phyloP scores from a whole-genome alignment of 2,797 vertebrate species.

The Knipowitschia caucasica region DNA sequence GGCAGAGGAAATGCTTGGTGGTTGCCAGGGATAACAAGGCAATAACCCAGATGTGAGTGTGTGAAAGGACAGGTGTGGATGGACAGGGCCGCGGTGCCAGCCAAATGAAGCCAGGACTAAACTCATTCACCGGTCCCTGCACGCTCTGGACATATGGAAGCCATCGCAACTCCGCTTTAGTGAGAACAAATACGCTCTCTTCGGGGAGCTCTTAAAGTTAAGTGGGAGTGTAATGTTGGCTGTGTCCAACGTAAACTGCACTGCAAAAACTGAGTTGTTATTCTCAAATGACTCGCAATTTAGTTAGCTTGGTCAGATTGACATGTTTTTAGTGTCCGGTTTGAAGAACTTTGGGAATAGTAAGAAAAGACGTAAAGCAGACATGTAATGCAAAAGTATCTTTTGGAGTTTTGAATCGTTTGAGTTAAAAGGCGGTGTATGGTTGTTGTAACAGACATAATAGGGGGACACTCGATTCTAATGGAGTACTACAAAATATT shows the following conservation, averaged over 20 bases:
- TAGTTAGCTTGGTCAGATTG: too few species aligned
- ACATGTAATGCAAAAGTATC: too few species aligned
- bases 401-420: too few species aligned
- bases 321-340: too few species aligned
- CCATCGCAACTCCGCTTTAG: conserved; percentile 94
- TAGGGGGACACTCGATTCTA: too few species aligned
- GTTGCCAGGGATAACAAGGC: conserved; percentile 96
- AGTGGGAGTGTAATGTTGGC: conserved; percentile 99
- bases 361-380: too few species aligned
- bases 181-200: conserved; percentile 93
- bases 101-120: conserved; percentile 89
- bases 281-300: too few species aligned
- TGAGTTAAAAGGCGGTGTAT: too few species aligned
- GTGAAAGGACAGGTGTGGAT: conserved; percentile 64
- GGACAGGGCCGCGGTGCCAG: conserved; percentile 86
- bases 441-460: too few species aligned
- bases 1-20: conserved; percentile 90
- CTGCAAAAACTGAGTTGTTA: too few species aligned
- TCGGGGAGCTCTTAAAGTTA: conserved; percentile 95
- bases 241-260: conserved; percentile 99
- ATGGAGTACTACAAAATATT: too few species aligned
- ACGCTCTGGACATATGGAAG: conserved; percentile 99
- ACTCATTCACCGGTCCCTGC: conserved; percentile 88
- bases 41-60: conserved; percentile 99
- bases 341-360: too few species aligned